Conservation (phyloP, 2,113 vertebrate species). For the Hemiscyllium ocellatum region DNA sequence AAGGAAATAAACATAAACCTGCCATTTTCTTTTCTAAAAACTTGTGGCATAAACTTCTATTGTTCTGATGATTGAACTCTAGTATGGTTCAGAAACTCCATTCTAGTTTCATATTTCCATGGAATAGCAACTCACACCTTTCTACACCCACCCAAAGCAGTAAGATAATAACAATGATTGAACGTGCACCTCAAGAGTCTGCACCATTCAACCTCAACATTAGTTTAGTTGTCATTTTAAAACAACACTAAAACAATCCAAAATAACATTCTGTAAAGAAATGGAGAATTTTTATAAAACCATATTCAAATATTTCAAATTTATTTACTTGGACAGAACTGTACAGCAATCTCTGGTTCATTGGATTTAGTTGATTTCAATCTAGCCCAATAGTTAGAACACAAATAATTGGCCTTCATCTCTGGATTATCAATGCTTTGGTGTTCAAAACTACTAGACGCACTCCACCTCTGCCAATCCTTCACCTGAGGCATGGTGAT, state of each 20-base stretch:
- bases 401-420: background rate
- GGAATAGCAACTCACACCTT: background rate
- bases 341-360: background rate
- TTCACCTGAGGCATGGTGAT: too few species aligned
- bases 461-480: background rate
- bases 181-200: background rate
- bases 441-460: background rate
- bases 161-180: background rate
- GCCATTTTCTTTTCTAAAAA: background rate
- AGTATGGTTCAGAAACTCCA: too few species aligned
- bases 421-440: background rate
- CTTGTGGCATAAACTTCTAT: background rate
- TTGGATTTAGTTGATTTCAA: background rate
- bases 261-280: background rate
- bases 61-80: background rate
- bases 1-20: background rate
- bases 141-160: background rate
- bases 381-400: background rate
- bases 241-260: background rate
- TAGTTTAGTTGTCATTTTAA: background rate
- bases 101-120: background rate
- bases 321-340: background rate
- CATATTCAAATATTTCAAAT: background rate
- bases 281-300: background rate
- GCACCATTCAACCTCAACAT: background rate